phyloP scores from a whole-genome alignment of 2,888 invertebrate species.

The Isotomurus palustris region DNA sequence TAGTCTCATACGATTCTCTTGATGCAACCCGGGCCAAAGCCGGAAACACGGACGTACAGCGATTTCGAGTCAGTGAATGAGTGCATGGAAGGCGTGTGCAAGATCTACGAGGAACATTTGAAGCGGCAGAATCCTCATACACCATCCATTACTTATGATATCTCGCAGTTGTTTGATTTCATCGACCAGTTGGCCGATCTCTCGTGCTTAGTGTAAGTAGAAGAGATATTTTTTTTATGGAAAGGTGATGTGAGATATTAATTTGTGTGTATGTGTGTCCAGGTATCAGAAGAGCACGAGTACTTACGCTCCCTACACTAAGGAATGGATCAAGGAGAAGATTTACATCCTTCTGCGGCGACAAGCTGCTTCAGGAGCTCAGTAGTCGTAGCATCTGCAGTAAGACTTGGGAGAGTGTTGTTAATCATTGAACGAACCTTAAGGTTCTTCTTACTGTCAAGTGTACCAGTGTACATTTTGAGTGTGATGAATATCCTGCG shows the following conservation, averaged over 20 bases:
- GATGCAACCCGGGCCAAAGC: conserved; percentile 66
- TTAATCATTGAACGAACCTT: too few relatives aligned
- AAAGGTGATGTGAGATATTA: background rate
- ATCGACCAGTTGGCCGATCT: conserved; percentile 93
- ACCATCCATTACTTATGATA: conserved; percentile 96
- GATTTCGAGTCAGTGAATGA: conserved; percentile 98
- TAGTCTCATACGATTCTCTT: conserved; percentile 92
- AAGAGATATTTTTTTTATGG: background rate
- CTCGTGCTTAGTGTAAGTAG: conserved; percentile 80
- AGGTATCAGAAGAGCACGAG: conserved; percentile 84
- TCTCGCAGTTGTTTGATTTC: conserved; percentile 95
- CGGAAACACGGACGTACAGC: conserved; percentile 94
- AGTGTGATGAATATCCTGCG: too few relatives aligned
- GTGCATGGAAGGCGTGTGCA: conserved; percentile 97
- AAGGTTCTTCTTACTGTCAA: too few relatives aligned
- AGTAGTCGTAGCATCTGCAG: conserved; percentile 7
- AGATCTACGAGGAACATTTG: conserved; percentile 97
- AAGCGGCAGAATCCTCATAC: conserved; percentile 92
- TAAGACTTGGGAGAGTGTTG: too few relatives aligned
- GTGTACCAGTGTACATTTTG: too few relatives aligned
- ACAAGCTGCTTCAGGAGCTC: conserved; percentile 64
- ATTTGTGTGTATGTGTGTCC: conserved; percentile 22
- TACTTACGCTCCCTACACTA: conserved; percentile 96
- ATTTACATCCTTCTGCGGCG: conserved; percentile 85
- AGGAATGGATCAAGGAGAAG: conserved; percentile 99